Evolutionary conservation across 1,140 invertebrate species (phyloP).

Genomic region (Drosophila pandora): DNA sequence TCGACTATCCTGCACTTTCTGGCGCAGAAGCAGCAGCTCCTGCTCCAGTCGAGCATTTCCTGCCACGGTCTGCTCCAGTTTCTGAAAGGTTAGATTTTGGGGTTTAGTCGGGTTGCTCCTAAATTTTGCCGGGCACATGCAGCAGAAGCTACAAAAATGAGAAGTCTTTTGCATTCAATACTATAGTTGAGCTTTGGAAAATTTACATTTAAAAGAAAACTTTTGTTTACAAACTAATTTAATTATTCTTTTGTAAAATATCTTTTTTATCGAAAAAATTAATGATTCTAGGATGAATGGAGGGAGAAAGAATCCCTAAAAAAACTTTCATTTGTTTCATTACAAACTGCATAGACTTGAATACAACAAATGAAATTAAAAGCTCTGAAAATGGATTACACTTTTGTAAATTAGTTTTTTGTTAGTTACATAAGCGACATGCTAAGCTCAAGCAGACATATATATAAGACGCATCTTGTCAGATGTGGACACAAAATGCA

Average conservation of each 20-base stretch:
- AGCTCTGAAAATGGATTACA: not conserved
- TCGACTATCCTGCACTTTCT: conserved; percentile 91
- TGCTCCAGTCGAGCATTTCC: conserved; percentile 95
- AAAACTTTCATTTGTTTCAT: not conserved
- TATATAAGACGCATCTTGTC: conserved; percentile 28
- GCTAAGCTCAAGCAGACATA: conserved; percentile 71
- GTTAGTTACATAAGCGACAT: conserved; percentile 79
- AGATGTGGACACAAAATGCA: conserved; percentile 49
- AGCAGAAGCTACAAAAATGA: conserved; percentile 51
- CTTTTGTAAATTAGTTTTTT: conserved; percentile 22
- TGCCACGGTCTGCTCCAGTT: conserved; percentile 94
- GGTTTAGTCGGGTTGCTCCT: conserved; percentile 13
- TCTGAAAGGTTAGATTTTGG: conserved; percentile 85
- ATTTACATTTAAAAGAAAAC: not conserved
- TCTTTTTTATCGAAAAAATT: not conserved
- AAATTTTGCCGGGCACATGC: conserved; percentile 53
- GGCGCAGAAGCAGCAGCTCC: conserved; percentile 92
- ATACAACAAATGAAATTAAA: not conserved
- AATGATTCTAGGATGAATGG: too few relatives aligned
- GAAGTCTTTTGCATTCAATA: conserved; percentile 73
- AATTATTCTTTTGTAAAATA: not conserved
- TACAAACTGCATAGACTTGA: not conserved
- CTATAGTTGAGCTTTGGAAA: conserved; percentile 16
- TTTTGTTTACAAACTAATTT: not conserved
- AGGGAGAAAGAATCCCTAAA: not conserved